Evolutionary conservation across 2,888 invertebrate genomes (phyloP).

Genomic region (Camptogramma bilineatum): DNA sequence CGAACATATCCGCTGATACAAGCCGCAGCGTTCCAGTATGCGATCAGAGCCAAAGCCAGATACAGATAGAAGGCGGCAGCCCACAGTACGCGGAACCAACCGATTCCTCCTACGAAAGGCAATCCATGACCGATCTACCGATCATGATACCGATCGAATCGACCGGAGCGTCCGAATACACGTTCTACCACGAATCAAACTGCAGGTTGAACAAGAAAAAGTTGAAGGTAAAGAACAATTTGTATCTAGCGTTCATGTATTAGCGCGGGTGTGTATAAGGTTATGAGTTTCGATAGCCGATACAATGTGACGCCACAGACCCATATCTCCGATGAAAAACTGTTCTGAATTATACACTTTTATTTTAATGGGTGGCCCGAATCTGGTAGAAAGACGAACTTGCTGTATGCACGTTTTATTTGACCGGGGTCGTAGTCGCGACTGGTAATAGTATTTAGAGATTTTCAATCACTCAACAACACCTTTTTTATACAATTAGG

Average conservation of each 20-base stretch:
- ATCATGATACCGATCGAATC: conserved; percentile 73
- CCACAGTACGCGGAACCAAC: conserved; percentile 77
- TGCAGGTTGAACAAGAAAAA: conserved; percentile 63
- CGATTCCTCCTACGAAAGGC: conserved; percentile 59
- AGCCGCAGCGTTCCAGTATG: conserved; percentile 79
- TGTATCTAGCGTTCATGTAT: conserved; percentile 84
- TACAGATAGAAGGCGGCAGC: conserved; percentile 64
- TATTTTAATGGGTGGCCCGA: conserved; percentile 79
- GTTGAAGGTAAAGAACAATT: conserved; percentile 70
- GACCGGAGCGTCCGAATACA: conserved; percentile 73
- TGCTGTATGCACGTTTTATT: conserved; percentile 77
- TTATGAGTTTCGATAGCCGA: conserved; percentile 83
- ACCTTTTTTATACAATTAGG: neutral
- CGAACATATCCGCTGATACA: conserved; percentile 78
- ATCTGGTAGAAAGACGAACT: conserved; percentile 75
- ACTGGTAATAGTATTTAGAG: conserved; percentile 26
- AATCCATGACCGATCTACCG: conserved; percentile 75
- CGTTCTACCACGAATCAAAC: conserved; percentile 70
- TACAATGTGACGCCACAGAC: conserved; percentile 73
- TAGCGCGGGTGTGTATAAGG: conserved; percentile 68
- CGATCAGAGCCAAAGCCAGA: conserved; percentile 70
- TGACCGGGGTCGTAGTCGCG: conserved; percentile 38
- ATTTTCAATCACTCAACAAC: conserved; percentile 18
- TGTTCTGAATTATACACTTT: conserved; percentile 67
- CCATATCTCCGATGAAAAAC: conserved; percentile 57